Conservation (phyloP, 2,888 invertebrate genomes). For the Pyrrhopygopsis socrates region DNA sequence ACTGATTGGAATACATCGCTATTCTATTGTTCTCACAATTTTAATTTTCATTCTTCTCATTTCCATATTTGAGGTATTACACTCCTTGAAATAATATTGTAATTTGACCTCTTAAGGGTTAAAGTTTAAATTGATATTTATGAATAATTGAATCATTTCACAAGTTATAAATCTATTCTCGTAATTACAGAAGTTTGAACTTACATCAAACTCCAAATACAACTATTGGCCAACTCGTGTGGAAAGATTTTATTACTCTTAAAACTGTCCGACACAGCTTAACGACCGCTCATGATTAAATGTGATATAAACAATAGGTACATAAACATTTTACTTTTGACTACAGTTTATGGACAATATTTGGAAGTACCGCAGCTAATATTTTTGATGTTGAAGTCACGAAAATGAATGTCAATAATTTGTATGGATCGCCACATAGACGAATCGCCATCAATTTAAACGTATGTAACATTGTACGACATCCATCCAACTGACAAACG, state of each 20-base stretch:
- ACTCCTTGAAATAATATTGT: constrained; percentile 24
- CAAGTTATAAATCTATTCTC: too few species aligned
- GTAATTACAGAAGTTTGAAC: too few species aligned
- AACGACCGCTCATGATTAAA: too few species aligned
- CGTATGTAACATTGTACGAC: not conserved
- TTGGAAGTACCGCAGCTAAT: not conserved
- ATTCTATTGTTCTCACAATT: constrained; percentile 57
- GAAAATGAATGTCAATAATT: not conserved
- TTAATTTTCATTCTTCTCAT: constrained; percentile 42
- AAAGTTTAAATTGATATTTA: constrained; percentile 40
- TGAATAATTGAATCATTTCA: not conserved
- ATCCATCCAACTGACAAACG: constrained; percentile 7
- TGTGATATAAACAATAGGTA: too few species aligned
- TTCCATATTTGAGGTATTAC: constrained; percentile 40
- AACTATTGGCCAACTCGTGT: too few species aligned
- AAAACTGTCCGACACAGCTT: too few species aligned
- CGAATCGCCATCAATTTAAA: not conserved
- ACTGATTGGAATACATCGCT: constrained; percentile 58
- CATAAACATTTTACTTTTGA: too few species aligned
- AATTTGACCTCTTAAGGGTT: constrained; percentile 35
- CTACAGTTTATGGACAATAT: not conserved
- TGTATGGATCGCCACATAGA: not conserved
- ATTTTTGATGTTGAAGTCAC: not conserved
- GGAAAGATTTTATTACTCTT: too few species aligned
- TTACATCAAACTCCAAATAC: too few species aligned